Evolutionary conservation across 1,140 invertebrate genomes (phyloP).

Genomic region (Agrilus planipennis): DNA sequence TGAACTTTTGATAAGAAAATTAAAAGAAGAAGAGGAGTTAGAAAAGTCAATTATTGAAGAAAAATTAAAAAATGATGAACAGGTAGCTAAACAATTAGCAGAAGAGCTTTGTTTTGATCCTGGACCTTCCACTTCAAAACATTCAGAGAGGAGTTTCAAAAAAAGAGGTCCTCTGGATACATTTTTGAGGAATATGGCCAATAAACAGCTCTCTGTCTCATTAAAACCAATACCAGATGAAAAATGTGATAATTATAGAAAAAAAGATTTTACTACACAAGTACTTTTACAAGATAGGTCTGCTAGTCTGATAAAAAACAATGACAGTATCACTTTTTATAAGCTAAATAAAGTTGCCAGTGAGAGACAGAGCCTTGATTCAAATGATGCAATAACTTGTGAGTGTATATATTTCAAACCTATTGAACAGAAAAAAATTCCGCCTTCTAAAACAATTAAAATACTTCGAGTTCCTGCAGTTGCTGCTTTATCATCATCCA

Average conservation of each 20-base stretch:
- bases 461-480: slow-evolving; percentile 14
- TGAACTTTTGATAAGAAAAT: slow-evolving; percentile 12
- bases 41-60: slow-evolving; percentile 5
- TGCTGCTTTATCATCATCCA: slow-evolving; percentile 5
- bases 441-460: slow-evolving; percentile 6
- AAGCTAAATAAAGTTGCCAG: slow-evolving; percentile 8
- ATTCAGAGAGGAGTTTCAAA: slow-evolving; percentile 5
- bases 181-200: slow-evolving; percentile 6
- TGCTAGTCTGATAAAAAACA: slow-evolving; percentile 9
- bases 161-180: slow-evolving; percentile 14
- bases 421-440: slow-evolving; percentile 14
- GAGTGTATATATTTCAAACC: slow-evolving; percentile 19
- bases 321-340: no score
- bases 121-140: slow-evolving; percentile 5
- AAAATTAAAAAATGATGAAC: slow-evolving; percentile 10
- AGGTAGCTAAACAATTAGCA: slow-evolving; percentile 11
- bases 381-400: slow-evolving; percentile 14
- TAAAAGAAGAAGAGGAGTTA: slow-evolving; percentile 11
- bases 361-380: slow-evolving; percentile 10
- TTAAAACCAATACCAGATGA: neutral
- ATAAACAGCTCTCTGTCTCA: neutral
- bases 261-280: slow-evolving; percentile 1
- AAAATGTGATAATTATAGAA: slow-evolving; percentile 2
- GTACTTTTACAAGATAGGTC: slow-evolving; percentile 1
- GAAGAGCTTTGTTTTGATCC: slow-evolving; percentile 6